Evolutionary conservation across 2,797 vertebrate species (phyloP).

Genomic region (Adelosebastes latens): DNA sequence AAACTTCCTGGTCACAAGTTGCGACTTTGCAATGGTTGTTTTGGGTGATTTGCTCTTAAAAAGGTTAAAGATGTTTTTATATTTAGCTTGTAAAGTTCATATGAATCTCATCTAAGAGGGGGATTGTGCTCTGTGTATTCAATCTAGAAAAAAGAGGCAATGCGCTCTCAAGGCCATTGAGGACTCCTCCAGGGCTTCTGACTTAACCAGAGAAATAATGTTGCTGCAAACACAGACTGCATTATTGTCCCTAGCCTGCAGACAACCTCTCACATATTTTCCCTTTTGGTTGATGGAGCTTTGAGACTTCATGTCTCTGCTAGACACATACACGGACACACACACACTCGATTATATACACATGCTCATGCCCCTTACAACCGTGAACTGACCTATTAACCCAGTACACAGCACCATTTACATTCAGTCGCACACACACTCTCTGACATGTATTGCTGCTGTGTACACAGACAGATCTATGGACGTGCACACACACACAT

Average conservation of each 20-base stretch:
- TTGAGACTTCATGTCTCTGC: conserved; percentile 74
- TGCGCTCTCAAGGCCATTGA: conserved; percentile 55
- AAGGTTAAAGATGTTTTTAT: conserved; percentile 22
- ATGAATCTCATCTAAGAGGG: conserved; percentile 22
- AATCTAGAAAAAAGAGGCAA: conserved; percentile 31
- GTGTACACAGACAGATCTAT: conserved; percentile 41
- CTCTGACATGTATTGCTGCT: conserved; percentile 34
- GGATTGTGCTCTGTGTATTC: conserved; percentile 34
- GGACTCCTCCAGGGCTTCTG: conserved; percentile 63
- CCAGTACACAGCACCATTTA: conserved; percentile 72
- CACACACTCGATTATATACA: conserved; percentile 61
- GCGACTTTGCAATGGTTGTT: conserved; percentile 26
- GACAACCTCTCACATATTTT: conserved; percentile 78
- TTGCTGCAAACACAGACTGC: conserved; percentile 71
- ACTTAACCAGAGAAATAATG: conserved; percentile 69
- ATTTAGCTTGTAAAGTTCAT: conserved; percentile 13
- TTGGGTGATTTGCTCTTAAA: conserved; percentile 8
- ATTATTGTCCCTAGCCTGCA: conserved; percentile 76
- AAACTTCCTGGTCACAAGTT: conserved; percentile 18
- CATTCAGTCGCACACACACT: conserved; percentile 65
- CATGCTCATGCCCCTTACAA: conserved; percentile 67
- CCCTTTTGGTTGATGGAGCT: conserved; percentile 67
- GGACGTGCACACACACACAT: conserved; percentile 44
- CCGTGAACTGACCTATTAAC: conserved; percentile 82
- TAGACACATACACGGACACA: conserved; percentile 33